Evolutionary conservation across 2,113 vertebrate species (phyloP), one percentile per base, ranked within the genome.

Genomic region (Pelecanoides urinatrix): DNA sequence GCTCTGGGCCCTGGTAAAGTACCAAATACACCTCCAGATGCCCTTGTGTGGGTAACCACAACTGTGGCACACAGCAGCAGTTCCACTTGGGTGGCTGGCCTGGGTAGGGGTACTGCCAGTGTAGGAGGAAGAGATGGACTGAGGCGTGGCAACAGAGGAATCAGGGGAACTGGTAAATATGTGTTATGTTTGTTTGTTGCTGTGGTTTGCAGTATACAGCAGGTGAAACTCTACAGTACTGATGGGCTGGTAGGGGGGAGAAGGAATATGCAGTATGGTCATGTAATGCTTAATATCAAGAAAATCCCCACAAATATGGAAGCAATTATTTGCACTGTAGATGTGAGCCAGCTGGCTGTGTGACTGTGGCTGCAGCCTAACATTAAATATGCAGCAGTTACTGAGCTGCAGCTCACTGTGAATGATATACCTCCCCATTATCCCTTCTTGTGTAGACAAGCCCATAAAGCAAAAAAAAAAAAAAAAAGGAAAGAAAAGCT

Each of bases 341-440:
- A 38, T 67, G 68, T 70, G 53, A 93, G 86, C 63, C 91, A 95
- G 63, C 92, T 94, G 91, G 86, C 79, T 86, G 67, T 21, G 32
- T 86, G 93, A 68, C 40, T 45, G 20, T 23, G 80, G 76, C 68
- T 96, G 86, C 83, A 95, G 91, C 36, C 52, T 5, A 30, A 25
- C 73, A 94, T 92, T 86, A 92, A 96, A 89, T 92, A 96, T 96
- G 88, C 87, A 92, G 91, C 70, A 96, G 80, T 68, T 84, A 84
- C 65, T 84, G 89, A 95, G 40, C 94, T 86, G 56, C 65, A 92
- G 84, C 88, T 95, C 7, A 2, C 83, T 92, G 83, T 90, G 93
- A 89, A 63, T 71, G 52, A 92, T 87, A 52, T 78, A 94, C 63
- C 34, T 96, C 61, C 72, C 65, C 86, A 87, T 91, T 97, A 96